Base-by-base conservation (phyloP, 1,140 invertebrate species). In the Bombus polaris region DNA sequence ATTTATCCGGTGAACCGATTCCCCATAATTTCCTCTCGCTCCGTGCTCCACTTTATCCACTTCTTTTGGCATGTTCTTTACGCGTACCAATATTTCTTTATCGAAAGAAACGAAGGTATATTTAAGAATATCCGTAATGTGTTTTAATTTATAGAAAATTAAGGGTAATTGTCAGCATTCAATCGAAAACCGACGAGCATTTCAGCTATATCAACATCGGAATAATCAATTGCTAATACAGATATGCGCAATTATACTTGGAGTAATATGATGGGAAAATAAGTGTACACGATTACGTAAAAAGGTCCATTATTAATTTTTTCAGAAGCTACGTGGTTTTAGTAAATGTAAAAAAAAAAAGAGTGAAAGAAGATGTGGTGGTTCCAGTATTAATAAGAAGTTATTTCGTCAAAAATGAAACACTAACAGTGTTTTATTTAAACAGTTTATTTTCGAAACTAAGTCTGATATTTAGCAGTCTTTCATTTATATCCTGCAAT, bases 1-100 rank as follows among this genome's bases (percentile, higher is more conserved):
- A 83, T 72, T 71, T 68, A 85, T 74, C 57, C 71, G 66, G 62
- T 44, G 74, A 71, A 71, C 78, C 78, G 57, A 47, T 81, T 81
- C 83, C 57, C 78, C 78, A 81, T 85, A 37, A 75, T 80, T 59
- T 57, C 47, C 8, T 39, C 8, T 32, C 3, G 10, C 44, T 28
- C 15, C 4, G 75, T 71, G 74, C 22, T n/a, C 32, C 35, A 35
- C 5, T 75, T 82, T 74, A 35, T 25, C 25, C 25, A 1, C 25
- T 9, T 32, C 28, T 53, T 39, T 18, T 32, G 6, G 32, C 47
- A 15, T 22, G 28, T 28, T 13, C 6, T 25, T 68, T 25, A 47
- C 32, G 10, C 35, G 4, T 4, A n/a, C 13, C 25, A 6, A 13
- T 28, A 9, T 72, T 42, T 28, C 28, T 15, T n/a, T n/a, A n/a